These are phyloP conservation scores for Xanthostigma xanthostigma DNA, from an alignment of 2,888 invertebrate species.

Conservation along the genomic window DNA sequence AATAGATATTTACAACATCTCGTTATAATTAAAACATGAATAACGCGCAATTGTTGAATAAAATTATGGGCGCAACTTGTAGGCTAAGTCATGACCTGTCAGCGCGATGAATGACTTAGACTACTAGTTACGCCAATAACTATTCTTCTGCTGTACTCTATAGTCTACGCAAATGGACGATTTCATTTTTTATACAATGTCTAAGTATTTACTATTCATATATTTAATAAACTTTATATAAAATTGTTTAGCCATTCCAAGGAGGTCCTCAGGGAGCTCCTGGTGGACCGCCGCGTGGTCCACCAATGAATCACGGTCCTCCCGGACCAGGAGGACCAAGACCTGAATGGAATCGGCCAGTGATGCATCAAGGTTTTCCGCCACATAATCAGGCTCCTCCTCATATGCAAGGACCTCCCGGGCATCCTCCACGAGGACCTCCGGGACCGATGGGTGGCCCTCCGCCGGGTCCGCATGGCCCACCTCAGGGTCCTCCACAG, in stretches of 20 bases:
- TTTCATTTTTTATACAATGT: too few species aligned
- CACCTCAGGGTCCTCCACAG: conserved; percentile 29
- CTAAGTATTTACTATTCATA: too few species aligned
- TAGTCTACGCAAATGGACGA: too few species aligned
- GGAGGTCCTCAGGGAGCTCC: conserved; percentile 39
- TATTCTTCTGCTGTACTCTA: too few species aligned
- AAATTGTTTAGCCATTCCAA: conserved; percentile 30
- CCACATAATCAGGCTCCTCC: conserved; percentile 44
- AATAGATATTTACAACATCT: too few species aligned
- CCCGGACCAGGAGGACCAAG: conserved; percentile 39
- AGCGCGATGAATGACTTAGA: too few species aligned
- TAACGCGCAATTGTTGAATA: too few species aligned
- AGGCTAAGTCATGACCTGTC: too few species aligned
- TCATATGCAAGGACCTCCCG: conserved; percentile 49
- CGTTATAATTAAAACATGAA: too few species aligned
- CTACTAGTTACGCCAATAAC: too few species aligned
- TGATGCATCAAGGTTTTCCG: conserved; percentile 52
- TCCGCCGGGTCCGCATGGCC: conserved; percentile 34
- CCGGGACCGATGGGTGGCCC: conserved; percentile 34
- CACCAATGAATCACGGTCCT: conserved; percentile 47
- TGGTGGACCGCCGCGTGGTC: conserved; percentile 36
- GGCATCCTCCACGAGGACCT: conserved; percentile 39
- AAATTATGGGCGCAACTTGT: too few species aligned
- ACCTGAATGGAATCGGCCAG: conserved; percentile 62
- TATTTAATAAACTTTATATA: too few species aligned